These are phyloP conservation scores for Scaptomyza hsui DNA, from an alignment of 1,140 invertebrate species.

Conservation along the genomic window DNA sequence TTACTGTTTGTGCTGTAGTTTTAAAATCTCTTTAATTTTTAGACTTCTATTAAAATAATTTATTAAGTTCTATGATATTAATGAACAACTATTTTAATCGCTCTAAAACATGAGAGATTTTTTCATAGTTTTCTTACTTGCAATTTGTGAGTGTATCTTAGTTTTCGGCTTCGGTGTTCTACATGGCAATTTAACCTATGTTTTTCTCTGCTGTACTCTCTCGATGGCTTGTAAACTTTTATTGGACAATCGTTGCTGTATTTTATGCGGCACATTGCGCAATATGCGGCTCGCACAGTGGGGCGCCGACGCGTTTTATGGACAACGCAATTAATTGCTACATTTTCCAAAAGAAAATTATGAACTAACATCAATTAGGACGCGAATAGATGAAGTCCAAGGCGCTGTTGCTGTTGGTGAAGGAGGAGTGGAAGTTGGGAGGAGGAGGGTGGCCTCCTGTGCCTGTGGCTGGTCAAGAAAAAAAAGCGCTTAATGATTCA, in stretches of 20 bases:
- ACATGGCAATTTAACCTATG: constrained; percentile 7
- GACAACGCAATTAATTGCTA: constrained; percentile 81
- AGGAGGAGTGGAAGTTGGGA: constrained; percentile 1
- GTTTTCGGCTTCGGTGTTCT: constrained; percentile 19
- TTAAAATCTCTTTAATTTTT: too few relatives aligned
- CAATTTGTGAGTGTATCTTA: neutral
- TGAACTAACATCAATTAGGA: constrained; percentile 83
- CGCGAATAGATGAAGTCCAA: constrained; percentile 38
- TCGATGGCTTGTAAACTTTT: constrained; percentile 79
- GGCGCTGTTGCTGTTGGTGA: neutral
- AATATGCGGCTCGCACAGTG: constrained; percentile 77
- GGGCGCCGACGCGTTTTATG: constrained; percentile 79
- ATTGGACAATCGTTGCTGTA: constrained; percentile 56
- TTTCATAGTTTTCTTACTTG: neutral
- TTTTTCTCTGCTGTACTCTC: constrained; percentile 33
- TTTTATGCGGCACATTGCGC: constrained; percentile 67
- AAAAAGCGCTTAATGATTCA: constrained; percentile 79
- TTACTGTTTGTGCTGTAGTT: too few relatives aligned
- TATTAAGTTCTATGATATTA: too few relatives aligned
- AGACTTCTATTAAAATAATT: too few relatives aligned
- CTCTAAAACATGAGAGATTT: too few relatives aligned
- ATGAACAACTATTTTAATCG: too few relatives aligned
- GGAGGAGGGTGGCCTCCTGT: constrained; percentile 4
- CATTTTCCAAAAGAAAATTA: constrained; percentile 82
- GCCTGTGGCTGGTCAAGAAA: constrained; percentile 41